Conservation (phyloP, 1,140 invertebrate genomes). For the Cydia splendana region DNA sequence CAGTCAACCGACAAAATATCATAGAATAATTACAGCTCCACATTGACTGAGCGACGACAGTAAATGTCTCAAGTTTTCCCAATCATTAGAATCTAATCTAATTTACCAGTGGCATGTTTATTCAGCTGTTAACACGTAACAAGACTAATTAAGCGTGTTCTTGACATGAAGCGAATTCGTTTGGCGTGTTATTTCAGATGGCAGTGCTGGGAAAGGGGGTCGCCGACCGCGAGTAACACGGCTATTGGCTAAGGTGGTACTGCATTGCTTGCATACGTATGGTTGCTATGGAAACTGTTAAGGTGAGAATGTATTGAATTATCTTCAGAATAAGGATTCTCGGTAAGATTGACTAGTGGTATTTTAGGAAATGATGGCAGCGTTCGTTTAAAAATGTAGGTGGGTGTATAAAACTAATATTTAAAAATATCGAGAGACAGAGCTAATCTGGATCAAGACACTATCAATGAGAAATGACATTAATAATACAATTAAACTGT, state of each 20-base stretch:
- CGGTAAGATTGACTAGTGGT: background rate
- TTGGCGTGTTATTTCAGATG: conserved; percentile 2
- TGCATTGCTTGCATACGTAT: conserved; percentile 40
- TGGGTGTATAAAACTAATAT: too few relatives aligned
- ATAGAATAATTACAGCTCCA: background rate
- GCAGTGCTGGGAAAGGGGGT: background rate
- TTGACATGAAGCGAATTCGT: conserved; percentile 19
- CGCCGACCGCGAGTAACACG: conserved; percentile 1
- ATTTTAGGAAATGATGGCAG: too few relatives aligned
- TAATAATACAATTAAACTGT: too few relatives aligned
- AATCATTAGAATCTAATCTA: background rate
- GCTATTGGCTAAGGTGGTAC: conserved; percentile 15
- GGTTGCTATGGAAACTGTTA: conserved; percentile 37
- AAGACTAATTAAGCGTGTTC: background rate
- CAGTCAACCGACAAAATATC: background rate
- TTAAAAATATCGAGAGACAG: too few relatives aligned
- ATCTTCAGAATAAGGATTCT: background rate
- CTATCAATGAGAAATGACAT: too few relatives aligned
- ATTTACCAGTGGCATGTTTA: conserved; percentile 6
- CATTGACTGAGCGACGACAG: background rate
- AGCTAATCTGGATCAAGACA: too few relatives aligned
- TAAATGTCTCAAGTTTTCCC: too few relatives aligned
- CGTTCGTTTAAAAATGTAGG: too few relatives aligned
- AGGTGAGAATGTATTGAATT: conserved; percentile 18
- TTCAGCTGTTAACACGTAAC: conserved; percentile 9